These are phyloP conservation scores for Falco peregrinus DNA, from an alignment of 2,797 vertebrate species.

Conservation along the genomic window DNA sequence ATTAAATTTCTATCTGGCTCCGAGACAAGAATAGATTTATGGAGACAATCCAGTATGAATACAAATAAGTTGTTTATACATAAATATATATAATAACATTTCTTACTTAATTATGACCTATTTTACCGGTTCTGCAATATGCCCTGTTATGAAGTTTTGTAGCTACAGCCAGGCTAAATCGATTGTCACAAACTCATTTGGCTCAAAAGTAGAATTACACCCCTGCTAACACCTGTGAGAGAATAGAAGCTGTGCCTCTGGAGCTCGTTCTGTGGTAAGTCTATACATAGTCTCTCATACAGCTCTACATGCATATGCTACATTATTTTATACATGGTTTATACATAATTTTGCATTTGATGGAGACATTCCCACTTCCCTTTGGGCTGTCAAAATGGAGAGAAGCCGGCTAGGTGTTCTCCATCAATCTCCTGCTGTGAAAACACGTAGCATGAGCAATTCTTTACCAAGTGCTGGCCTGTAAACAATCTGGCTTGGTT, in stretches of 20 bases:
- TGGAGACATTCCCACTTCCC: neutral
- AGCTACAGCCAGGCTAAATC: constrained; percentile 24
- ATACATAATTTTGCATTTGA: neutral
- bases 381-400: neutral
- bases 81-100: constrained; percentile 39
- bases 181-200: constrained; percentile 19
- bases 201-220: constrained; percentile 6
- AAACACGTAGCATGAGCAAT: neutral
- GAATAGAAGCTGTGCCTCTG: neutral
- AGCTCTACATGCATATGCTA: neutral
- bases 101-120: constrained; percentile 67
- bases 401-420: neutral
- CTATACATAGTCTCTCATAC: neutral
- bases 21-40: constrained; percentile 71
- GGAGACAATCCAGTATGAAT: constrained; percentile 65
- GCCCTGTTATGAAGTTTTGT: constrained; percentile 19
- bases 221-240: neutral
- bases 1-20: constrained; percentile 74
- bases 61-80: constrained; percentile 72
- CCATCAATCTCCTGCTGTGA: neutral
- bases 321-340: neutral
- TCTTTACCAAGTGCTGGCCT: neutral
- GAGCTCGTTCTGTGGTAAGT: neutral
- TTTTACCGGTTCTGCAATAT: constrained; percentile 46
- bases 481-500: neutral